Conservation (phyloP, 2,888 invertebrate genomes). For the Microctonus brassicae region DNA sequence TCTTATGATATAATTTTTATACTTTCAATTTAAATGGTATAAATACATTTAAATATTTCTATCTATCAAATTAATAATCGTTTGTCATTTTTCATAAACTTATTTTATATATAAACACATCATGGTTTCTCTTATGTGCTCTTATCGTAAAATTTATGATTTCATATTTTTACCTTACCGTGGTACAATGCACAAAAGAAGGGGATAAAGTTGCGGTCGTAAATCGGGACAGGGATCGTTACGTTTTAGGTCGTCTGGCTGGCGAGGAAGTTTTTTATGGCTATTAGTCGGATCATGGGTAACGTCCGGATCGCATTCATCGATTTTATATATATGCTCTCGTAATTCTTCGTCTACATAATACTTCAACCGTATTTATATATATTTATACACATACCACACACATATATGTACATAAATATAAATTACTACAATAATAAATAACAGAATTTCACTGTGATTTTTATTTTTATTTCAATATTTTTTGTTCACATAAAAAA, state of each 20-base stretch:
- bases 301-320: conserved; percentile 33
- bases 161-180: conserved; percentile 23
- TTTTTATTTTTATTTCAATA: background rate
- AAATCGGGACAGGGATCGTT: conserved; percentile 35
- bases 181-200: conserved; percentile 16
- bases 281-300: conserved; percentile 31
- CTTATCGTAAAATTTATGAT: conserved; percentile 29
- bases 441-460: background rate
- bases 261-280: conserved; percentile 33
- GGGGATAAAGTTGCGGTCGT: conserved; percentile 10
- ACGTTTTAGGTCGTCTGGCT: conserved; percentile 22
- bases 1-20: no score
- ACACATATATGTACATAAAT: background rate
- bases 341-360: conserved; percentile 10
- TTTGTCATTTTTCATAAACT: background rate
- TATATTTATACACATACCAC: background rate
- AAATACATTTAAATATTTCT: no score
- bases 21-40: no score
- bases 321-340: conserved; percentile 25
- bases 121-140: background rate
- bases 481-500: no score
- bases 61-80: conserved; percentile 1
- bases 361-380: conserved; percentile 14
- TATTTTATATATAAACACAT: background rate
- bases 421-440: no score